Evolutionary conservation across 1,140 invertebrate genomes (phyloP).

Genomic region (Plectrocnemia conspersa): DNA sequence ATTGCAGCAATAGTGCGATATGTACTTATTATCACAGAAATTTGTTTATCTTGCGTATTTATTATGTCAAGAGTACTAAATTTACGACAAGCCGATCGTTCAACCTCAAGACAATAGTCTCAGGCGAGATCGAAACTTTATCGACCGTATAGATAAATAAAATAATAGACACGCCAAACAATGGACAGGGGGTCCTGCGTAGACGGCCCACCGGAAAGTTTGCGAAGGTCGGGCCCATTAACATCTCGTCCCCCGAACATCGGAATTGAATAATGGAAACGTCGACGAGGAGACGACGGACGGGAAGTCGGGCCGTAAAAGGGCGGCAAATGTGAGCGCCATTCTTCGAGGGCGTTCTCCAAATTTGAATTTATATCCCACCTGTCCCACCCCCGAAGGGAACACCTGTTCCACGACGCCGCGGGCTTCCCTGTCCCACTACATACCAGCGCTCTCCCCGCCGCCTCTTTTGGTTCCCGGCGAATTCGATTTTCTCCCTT

Average conservation of each 20-base stretch:
- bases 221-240: background rate
- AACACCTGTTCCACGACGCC: background rate
- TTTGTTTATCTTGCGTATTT: no score
- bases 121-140: no score
- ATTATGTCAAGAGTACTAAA: no score
- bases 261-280: background rate
- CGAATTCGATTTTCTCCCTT: background rate
- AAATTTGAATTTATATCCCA: slow-evolving; percentile 1
- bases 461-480: background rate
- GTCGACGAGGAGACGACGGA: background rate
- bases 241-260: background rate
- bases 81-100: no score
- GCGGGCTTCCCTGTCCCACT: background rate
- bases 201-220: background rate
- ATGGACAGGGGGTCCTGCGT: no score
- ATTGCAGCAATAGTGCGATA: no score
- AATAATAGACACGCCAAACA: no score
- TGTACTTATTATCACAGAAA: no score
- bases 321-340: background rate
- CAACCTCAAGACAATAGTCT: no score
- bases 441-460: no score
- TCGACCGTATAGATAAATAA: no score
- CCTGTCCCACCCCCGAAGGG: background rate
- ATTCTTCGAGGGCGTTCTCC: slow-evolving; percentile 1
- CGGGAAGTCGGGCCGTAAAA: background rate